Evolutionary conservation across 2,888 invertebrate species (phyloP).

Genomic region (Mystacides longicornis): DNA sequence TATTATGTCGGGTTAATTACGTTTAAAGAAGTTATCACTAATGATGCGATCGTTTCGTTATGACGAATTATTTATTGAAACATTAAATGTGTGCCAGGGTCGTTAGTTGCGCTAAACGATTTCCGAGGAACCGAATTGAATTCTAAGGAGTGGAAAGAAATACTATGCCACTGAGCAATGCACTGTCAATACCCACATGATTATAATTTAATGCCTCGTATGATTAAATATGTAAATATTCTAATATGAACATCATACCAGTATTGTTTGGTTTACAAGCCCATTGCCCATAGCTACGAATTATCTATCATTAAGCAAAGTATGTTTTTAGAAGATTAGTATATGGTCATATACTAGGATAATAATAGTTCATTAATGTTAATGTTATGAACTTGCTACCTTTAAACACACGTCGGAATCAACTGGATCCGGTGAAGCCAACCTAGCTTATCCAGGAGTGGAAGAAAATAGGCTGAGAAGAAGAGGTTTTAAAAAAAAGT

Average conservation of each 20-base stretch:
- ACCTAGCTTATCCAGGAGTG: too few species aligned
- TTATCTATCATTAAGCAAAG: background rate
- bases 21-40: too few species aligned
- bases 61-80: too few species aligned
- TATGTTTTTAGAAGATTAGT: background rate
- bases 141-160: background rate
- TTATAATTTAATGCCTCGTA: background rate
- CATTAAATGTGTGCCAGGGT: background rate
- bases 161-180: background rate
- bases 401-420: too few species aligned
- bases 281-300: background rate
- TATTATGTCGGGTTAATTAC: too few species aligned
- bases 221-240: background rate
- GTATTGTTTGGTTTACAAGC: background rate
- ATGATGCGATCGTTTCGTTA: too few species aligned
- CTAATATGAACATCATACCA: background rate
- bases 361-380: too few species aligned
- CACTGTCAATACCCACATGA: constrained; percentile 1
- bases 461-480: too few species aligned
- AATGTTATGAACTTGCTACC: too few species aligned
- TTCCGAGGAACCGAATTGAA: background rate
- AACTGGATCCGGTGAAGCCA: too few species aligned
- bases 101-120: background rate
- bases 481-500: too few species aligned
- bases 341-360: too few species aligned